These are phyloP conservation scores for Varecia variegata DNA, from an alignment of 2,797 vertebrate genomes.

Conservation along the genomic window DNA sequence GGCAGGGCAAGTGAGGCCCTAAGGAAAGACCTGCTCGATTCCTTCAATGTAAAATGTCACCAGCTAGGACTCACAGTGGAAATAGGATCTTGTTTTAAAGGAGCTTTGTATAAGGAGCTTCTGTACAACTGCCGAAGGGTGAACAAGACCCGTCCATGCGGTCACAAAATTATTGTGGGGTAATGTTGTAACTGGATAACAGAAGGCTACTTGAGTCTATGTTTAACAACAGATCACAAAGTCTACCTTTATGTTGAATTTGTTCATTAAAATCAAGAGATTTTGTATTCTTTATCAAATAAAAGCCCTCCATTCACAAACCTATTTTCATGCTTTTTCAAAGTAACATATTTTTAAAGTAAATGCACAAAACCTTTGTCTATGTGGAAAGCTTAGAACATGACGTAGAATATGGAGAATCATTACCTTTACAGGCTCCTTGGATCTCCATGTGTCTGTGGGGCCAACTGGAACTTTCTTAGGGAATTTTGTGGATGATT, in stretches of 20 bases:
- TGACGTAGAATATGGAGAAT: accelerated
- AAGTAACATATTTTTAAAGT: background rate
- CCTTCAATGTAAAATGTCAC: background rate
- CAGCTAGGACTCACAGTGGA: background rate
- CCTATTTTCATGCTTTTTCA: background rate
- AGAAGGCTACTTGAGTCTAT: no score
- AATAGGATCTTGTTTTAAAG: background rate
- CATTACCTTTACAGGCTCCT: slow-evolving; percentile 64
- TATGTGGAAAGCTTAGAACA: background rate
- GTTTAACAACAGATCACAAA: background rate
- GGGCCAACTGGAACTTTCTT: background rate
- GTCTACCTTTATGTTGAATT: background rate
- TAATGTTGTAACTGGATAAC: accelerated
- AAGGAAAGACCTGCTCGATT: background rate
- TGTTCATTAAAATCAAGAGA: background rate
- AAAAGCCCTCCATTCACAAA: background rate
- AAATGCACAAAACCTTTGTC: accelerated
- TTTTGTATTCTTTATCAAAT: background rate
- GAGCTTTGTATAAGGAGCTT: background rate
- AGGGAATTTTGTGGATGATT: background rate
- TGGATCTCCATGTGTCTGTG: slow-evolving; percentile 35
- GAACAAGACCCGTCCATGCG: accelerated
- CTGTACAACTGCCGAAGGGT: accelerated
- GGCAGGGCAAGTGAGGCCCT: background rate
- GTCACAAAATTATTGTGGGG: accelerated